phyloP scores from a whole-genome alignment of 1,140 invertebrate species.

The Drosophila obscura region DNA sequence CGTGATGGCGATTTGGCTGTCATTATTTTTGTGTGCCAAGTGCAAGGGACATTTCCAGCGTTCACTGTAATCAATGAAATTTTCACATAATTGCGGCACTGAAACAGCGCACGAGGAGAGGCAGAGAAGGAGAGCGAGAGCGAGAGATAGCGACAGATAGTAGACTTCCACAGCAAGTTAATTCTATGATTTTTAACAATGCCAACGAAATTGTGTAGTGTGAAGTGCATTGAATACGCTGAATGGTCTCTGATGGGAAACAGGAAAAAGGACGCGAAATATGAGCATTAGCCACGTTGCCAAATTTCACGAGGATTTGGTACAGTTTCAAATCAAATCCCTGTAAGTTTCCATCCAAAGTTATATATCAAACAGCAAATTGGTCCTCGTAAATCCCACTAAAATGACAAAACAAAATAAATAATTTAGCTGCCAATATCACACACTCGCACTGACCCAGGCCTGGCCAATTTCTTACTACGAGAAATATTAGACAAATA shows the following conservation, averaged over 20 bases:
- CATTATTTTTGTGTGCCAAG: slow-evolving; percentile 30
- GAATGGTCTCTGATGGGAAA: slow-evolving; percentile 20
- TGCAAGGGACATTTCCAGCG: slow-evolving; percentile 18
- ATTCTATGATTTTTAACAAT: slow-evolving; percentile 37
- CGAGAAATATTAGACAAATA: neutral
- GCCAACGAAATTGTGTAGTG: slow-evolving; percentile 23
- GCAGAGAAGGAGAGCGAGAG: slow-evolving; percentile 7
- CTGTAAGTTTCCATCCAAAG: neutral
- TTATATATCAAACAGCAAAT: slow-evolving; percentile 47
- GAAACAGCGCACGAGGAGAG: too few relatives aligned
- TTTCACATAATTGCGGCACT: slow-evolving; percentile 64
- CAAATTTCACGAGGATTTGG: too few relatives aligned
- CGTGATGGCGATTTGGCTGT: slow-evolving; percentile 70
- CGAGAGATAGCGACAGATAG: neutral
- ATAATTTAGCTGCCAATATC: slow-evolving; percentile 41
- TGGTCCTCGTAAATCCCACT: slow-evolving; percentile 46
- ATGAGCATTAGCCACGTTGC: slow-evolving; percentile 12
- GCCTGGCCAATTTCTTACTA: slow-evolving; percentile 14
- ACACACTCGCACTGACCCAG: neutral
- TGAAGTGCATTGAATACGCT: slow-evolving; percentile 17
- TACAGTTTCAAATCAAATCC: slow-evolving; percentile 2
- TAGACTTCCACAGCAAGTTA: slow-evolving; percentile 21
- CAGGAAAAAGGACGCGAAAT: neutral
- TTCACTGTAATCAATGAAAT: slow-evolving; percentile 69
- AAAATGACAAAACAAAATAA: slow-evolving; percentile 69